Percentiles rank a stretch among this genome's conserved stretches.
Conservation (phyloP, 23 tunicate genomes). For the Botrylloides violaceus region DNA sequence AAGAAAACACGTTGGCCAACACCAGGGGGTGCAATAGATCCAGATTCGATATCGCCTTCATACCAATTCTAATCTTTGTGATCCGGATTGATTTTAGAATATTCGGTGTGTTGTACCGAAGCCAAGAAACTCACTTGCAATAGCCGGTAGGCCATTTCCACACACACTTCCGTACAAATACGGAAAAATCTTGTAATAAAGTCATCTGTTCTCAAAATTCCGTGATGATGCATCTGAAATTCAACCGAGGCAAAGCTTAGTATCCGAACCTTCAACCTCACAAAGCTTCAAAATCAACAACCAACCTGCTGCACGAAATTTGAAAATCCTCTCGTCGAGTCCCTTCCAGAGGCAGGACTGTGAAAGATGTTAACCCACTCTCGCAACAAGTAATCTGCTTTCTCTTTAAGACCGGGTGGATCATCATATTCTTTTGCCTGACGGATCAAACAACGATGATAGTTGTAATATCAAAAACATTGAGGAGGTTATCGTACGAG, state of each 20-base stretch:
- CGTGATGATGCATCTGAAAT: slow-evolving; percentile 82
- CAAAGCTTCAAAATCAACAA: not conserved
- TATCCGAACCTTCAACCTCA: not conserved
- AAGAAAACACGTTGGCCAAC: not conserved
- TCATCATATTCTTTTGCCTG: slow-evolving; percentile 92
- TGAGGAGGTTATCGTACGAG: not conserved
- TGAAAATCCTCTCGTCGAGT: slow-evolving; percentile 85
- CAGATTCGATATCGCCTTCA: not conserved
- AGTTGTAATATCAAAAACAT: not conserved
- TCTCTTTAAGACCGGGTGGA: slow-evolving; percentile 81
- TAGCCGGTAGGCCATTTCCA: slow-evolving; percentile 64
- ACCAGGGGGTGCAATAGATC: no score
- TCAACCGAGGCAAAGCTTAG: not conserved
- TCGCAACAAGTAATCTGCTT: slow-evolving; percentile 59
- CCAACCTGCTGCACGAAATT: slow-evolving; percentile 79
- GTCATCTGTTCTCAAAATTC: slow-evolving; percentile 86
- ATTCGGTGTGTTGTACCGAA: no score
- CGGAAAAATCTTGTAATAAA: slow-evolving; percentile 89
- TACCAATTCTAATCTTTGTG: no score
- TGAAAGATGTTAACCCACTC: slow-evolving; percentile 95
- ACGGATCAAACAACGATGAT: not conserved
- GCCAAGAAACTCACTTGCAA: slow-evolving; percentile 67
- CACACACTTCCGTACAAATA: slow-evolving; percentile 91
- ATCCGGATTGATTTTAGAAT: no score
- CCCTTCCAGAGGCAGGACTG: slow-evolving; percentile 77